phyloP scores from a whole-genome alignment of 2,888 invertebrate species.

The Metopia argyrocephala region DNA sequence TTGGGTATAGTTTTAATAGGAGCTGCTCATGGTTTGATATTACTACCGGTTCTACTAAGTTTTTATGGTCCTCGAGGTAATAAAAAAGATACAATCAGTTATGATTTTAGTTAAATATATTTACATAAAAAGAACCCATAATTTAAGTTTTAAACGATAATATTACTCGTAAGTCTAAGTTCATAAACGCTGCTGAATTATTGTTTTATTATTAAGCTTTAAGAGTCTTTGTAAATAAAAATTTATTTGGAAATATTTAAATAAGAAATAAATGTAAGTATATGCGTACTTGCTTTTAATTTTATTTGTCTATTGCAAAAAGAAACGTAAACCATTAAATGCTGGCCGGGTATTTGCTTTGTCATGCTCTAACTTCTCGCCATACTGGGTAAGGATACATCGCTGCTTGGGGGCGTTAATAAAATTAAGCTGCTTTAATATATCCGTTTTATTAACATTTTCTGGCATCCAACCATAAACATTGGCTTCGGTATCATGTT shows the following conservation, averaged over 20 bases:
- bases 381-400: conserved; percentile 74
- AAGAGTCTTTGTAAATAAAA: too few relatives aligned
- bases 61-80: conserved; percentile 81
- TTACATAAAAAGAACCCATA: too few relatives aligned
- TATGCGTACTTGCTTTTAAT: too few relatives aligned
- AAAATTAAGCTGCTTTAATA: conserved; percentile 68
- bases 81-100: background rate
- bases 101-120: conserved; percentile 14
- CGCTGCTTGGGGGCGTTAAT: conserved; percentile 73
- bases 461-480: conserved; percentile 75
- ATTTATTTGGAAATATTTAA: too few relatives aligned
- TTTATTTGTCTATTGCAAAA: conserved; percentile 68
- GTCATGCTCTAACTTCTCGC: conserved; percentile 72
- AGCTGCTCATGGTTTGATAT: conserved; percentile 93
- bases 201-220: too few relatives aligned
- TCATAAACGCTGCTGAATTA: too few relatives aligned
- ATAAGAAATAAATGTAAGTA: too few relatives aligned
- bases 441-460: conserved; percentile 39
- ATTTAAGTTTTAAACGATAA: too few relatives aligned
- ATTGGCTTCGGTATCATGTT: conserved; percentile 71
- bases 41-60: conserved; percentile 93
- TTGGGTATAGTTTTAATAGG: conserved; percentile 95
- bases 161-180: too few relatives aligned
- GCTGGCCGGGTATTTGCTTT: conserved; percentile 73
- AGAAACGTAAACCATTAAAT: conserved; percentile 73